A percentile compares a stretch with the other conserved stretches of the same genome.
phyloP scores from a whole-genome alignment of 2,888 invertebrate genomes.

The Hydrotaea diabolus region DNA sequence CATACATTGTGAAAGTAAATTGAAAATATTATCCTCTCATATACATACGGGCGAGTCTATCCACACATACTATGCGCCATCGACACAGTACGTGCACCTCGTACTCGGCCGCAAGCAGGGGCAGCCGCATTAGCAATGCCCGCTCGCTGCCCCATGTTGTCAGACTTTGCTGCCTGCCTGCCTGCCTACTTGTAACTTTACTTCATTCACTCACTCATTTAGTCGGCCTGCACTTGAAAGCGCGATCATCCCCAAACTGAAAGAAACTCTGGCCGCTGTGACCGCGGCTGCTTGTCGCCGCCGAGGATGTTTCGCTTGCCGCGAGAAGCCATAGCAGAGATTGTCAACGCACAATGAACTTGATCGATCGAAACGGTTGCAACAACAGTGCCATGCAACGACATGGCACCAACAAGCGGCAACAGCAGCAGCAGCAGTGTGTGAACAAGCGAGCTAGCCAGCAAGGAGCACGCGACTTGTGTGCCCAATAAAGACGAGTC shows the following conservation, averaged over 20 bases:
- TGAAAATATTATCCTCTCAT: conserved; percentile 50
- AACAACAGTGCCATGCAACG: conserved; percentile 3
- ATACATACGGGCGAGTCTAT: conserved; percentile 15
- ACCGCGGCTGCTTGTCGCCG: neutral
- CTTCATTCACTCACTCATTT: no score
- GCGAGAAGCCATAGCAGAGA: conserved; percentile 50
- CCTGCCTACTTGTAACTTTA: no score
- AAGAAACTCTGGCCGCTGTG: neutral
- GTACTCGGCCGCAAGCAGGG: neutral
- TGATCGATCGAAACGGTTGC: conserved; percentile 64
- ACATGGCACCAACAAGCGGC: conserved; percentile 31
- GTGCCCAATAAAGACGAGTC: conserved; percentile 27
- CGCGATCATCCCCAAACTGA: conserved; percentile 26
- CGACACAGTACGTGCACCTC: neutral
- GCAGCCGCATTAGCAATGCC: neutral
- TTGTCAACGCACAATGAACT: conserved; percentile 72
- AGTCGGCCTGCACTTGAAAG: conserved; percentile 7
- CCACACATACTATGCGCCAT: neutral
- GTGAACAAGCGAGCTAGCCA: conserved; percentile 12
- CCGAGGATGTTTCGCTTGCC: neutral
- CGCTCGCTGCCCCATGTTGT: no score
- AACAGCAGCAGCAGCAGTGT: no score
- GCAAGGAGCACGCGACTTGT: conserved; percentile 56
- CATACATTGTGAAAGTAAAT: conserved; percentile 60
- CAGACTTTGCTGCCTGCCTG: no score